Percentiles rank a stretch among this genome's conserved stretches.
phyloP scores from a whole-genome alignment of 2,113 vertebrate species.

The Chitala chitala region DNA sequence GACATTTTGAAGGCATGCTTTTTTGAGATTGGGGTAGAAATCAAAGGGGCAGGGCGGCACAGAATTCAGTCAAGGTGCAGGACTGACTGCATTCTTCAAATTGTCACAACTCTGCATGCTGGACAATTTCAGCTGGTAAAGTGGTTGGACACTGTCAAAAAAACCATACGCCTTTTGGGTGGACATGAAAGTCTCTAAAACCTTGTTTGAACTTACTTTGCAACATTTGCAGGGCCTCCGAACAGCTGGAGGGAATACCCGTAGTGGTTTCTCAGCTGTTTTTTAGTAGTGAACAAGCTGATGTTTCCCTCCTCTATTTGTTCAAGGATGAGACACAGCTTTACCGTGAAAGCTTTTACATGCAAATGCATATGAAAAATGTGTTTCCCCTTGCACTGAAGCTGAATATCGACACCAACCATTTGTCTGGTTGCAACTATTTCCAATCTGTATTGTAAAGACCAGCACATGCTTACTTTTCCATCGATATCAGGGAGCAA shows the following conservation, averaged over 20 bases:
- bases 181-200: slow-evolving; percentile 20
- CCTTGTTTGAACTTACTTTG: not conserved
- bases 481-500: slow-evolving; percentile 26
- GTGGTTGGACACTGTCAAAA: slow-evolving; percentile 28
- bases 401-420: slow-evolving; percentile 28
- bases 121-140: slow-evolving; percentile 23
- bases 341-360: slow-evolving; percentile 28
- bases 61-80: slow-evolving; percentile 27
- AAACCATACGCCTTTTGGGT: slow-evolving; percentile 21
- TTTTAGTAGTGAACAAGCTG: slow-evolving; percentile 3
- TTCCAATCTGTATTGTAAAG: slow-evolving; percentile 33
- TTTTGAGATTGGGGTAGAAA: slow-evolving; percentile 32
- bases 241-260: slow-evolving; percentile 15
- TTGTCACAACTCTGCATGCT: slow-evolving; percentile 28
- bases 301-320: slow-evolving; percentile 3
- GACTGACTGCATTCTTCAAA: slow-evolving; percentile 27
- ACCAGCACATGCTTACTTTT: slow-evolving; percentile 24
- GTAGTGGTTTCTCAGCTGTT: slow-evolving; percentile 21
- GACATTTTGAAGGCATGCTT: slow-evolving; percentile 26
- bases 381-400: slow-evolving; percentile 33
- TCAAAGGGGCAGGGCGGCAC: slow-evolving; percentile 14
- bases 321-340: slow-evolving; percentile 15
- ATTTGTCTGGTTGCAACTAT: slow-evolving; percentile 31
- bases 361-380: slow-evolving; percentile 31
- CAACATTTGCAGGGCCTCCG: slow-evolving; percentile 19